Evolutionary conservation across 2,797 vertebrate species (phyloP).

Genomic region (Acrossocheilus wenchowensis): DNA sequence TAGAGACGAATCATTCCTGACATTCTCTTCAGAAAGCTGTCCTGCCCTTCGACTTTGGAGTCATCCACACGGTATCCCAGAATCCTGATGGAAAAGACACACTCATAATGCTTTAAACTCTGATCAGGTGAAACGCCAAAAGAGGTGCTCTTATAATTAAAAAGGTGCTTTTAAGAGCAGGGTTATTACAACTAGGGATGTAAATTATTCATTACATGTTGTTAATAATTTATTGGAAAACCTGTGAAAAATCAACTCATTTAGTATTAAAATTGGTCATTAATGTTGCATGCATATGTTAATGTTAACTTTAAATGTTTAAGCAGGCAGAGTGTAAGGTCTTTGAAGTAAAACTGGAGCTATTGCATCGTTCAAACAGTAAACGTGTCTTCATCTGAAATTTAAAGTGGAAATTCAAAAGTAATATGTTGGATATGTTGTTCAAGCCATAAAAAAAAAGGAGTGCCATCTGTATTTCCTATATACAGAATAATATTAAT

Average conservation of each 20-base stretch:
- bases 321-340: not conserved
- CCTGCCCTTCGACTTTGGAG: slow-evolving; percentile 86
- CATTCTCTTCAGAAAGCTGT: slow-evolving; percentile 95
- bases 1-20: slow-evolving; percentile 95
- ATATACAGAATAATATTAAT: not conserved
- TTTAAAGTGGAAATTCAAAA: too few species aligned
- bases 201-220: too few species aligned
- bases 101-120: not conserved
- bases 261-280: not conserved
- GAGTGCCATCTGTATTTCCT: not conserved
- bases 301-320: not conserved
- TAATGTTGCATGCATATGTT: not conserved
- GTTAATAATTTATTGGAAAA: not conserved
- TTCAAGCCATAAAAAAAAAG: not conserved
- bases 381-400: not conserved
- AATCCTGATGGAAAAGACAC: slow-evolving; percentile 71
- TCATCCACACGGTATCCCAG: slow-evolving; percentile 90
- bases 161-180: not conserved
- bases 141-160: not conserved
- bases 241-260: not conserved
- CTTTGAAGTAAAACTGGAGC: not conserved
- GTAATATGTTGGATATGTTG: not conserved
- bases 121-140: not conserved
- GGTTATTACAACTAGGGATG: too few species aligned
- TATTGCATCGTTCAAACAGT: not conserved